These are phyloP conservation scores for Lepidurus couesii DNA, from an alignment of 1,140 invertebrate genomes.

Conservation along the genomic window DNA sequence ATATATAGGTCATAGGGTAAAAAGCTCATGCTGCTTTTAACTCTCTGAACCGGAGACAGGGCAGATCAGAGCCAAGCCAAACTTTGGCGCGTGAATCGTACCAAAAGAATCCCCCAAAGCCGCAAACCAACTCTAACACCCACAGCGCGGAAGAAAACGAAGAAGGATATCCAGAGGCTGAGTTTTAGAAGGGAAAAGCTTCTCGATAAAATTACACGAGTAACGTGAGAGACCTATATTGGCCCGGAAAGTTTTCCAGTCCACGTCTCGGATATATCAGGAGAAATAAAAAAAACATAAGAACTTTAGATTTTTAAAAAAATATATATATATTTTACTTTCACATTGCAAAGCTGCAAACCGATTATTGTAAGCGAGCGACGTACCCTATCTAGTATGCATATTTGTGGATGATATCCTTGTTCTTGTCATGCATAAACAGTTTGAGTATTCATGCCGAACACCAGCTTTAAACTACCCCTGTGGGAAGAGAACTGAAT, in stretches of 20 bases:
- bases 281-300: too few species aligned
- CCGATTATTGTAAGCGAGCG: neutral
- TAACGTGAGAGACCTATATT: neutral
- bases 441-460: neutral
- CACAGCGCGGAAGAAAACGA: neutral
- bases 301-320: too few species aligned
- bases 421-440: neutral
- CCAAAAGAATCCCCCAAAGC: slow-evolving; percentile 5
- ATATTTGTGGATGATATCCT: neutral
- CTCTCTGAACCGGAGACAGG: neutral
- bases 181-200: neutral
- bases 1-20: neutral
- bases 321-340: too few species aligned
- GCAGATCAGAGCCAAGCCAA: neutral
- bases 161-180: neutral
- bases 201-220: neutral
- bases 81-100: neutral
- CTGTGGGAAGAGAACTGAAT: neutral
- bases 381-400: neutral
- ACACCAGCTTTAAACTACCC: neutral
- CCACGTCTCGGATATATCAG: too few species aligned
- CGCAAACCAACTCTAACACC: neutral
- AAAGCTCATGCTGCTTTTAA: neutral
- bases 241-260: too few species aligned
- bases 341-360: neutral